A percentile compares a stretch with the other conserved stretches of the same genome.
These are phyloP conservation scores for Mongoloraphidia duomilia DNA, from an alignment of 2,888 invertebrate species.

Conservation along the genomic window DNA sequence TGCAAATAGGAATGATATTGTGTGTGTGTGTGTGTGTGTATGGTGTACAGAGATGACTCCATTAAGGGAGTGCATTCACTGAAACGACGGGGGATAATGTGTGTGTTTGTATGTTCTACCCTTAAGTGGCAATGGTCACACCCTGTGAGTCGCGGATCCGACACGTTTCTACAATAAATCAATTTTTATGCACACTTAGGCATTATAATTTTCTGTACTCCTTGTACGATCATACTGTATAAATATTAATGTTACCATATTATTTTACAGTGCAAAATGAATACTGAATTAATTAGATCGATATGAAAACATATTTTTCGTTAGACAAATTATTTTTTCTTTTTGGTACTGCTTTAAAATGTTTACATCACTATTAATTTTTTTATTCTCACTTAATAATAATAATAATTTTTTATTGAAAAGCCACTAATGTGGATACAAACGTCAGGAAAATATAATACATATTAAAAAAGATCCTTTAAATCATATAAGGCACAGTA, in stretches of 20 bases:
- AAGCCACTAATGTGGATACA: too few relatives aligned
- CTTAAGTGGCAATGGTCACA: slow-evolving; percentile 6
- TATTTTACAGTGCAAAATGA: too few relatives aligned
- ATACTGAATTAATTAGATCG: too few relatives aligned
- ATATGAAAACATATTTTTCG: background rate
- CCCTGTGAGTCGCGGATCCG: background rate
- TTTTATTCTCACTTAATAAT: background rate
- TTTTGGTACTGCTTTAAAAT: background rate
- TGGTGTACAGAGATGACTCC: slow-evolving; percentile 9
- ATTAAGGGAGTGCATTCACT: slow-evolving; percentile 17
- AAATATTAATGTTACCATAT: too few relatives aligned
- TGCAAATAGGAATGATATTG: too few relatives aligned
- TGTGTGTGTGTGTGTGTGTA: background rate
- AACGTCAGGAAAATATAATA: too few relatives aligned
- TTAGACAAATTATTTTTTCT: background rate
- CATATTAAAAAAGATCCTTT: too few relatives aligned
- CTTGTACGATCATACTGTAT: too few relatives aligned
- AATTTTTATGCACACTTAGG: background rate
- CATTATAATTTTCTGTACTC: too few relatives aligned
- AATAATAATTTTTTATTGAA: too few relatives aligned
- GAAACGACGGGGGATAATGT: slow-evolving; percentile 32
- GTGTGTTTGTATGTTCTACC: slow-evolving; percentile 25
- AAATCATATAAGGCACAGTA: too few relatives aligned
- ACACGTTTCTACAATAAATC: slow-evolving; percentile 6
- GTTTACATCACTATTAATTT: background rate